phyloP scores from a whole-genome alignment of 2,888 invertebrate species.

The Tupiocoris notatus region DNA sequence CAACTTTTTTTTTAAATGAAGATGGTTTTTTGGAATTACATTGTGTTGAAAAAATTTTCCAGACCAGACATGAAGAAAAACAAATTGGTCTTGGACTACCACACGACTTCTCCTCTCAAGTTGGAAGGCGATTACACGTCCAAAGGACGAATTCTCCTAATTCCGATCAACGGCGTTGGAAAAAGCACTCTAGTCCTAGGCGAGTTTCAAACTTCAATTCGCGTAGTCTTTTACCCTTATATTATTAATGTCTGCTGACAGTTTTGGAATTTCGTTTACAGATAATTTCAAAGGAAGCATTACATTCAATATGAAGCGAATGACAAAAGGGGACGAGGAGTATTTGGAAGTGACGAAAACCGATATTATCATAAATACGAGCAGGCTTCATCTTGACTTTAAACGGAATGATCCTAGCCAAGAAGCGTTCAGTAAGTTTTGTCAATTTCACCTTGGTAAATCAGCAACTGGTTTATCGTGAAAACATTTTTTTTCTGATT shows the following conservation, averaged over 20 bases:
- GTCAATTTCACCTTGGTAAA: too few relatives aligned
- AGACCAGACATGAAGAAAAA: slow-evolving; percentile 36
- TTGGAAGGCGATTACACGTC: slow-evolving; percentile 43
- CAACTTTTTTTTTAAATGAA: too few relatives aligned
- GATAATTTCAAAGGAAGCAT: slow-evolving; percentile 44
- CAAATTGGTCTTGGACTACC: slow-evolving; percentile 19
- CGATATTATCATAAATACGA: slow-evolving; percentile 39
- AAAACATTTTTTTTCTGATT: too few relatives aligned
- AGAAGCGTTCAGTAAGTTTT: slow-evolving; percentile 31
- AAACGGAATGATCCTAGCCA: slow-evolving; percentile 29
- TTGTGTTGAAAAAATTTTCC: too few relatives aligned
- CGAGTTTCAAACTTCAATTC: slow-evolving; percentile 17
- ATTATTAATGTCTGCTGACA: too few relatives aligned
- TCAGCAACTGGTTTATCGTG: too few relatives aligned
- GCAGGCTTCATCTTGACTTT: slow-evolving; percentile 37
- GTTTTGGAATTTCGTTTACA: too few relatives aligned
- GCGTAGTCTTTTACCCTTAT: too few relatives aligned
- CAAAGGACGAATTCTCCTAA: slow-evolving; percentile 37
- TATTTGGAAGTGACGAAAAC: slow-evolving; percentile 33
- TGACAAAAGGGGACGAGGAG: slow-evolving; percentile 10
- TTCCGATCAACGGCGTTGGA: slow-evolving; percentile 43
- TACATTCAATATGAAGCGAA: slow-evolving; percentile 26
- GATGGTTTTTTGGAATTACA: too few relatives aligned
- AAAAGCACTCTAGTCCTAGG: slow-evolving; percentile 43
- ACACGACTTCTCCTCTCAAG: slow-evolving; percentile 14